These are phyloP conservation scores for Apodemus sylvaticus DNA, from an alignment of 2,113 vertebrate species.

Conservation along the genomic window DNA sequence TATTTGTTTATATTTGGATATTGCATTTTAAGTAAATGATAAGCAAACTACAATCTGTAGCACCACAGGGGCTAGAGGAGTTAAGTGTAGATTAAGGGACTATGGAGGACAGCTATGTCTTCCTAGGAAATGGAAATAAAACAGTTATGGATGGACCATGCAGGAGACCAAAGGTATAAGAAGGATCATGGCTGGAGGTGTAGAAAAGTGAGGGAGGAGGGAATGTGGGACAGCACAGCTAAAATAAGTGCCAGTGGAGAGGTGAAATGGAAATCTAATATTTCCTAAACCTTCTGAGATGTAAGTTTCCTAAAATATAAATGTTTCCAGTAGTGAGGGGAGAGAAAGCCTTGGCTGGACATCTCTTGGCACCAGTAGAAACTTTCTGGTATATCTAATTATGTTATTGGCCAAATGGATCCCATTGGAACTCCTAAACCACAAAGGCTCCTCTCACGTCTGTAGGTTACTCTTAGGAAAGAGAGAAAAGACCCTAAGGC, in stretches of 20 bases:
- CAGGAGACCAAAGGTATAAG: background rate
- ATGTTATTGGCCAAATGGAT: background rate
- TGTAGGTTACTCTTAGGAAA: too few relatives aligned
- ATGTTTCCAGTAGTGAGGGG: background rate
- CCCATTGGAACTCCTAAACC: background rate
- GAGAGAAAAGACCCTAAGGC: fast-evolving
- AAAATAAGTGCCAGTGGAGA: background rate
- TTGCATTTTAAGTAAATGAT: background rate
- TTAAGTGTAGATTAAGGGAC: background rate
- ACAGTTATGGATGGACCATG: background rate
- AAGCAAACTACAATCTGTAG: background rate
- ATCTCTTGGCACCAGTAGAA: background rate
- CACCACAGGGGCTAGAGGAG: too few relatives aligned
- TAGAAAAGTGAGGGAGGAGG: background rate
- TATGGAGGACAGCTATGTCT: background rate
- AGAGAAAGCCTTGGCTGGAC: background rate
- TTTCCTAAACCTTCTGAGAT: background rate
- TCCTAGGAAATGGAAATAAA: background rate
- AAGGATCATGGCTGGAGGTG: background rate
- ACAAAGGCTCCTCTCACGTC: background rate
- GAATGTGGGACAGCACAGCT: background rate
- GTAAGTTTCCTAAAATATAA: background rate
- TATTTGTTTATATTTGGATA: background rate
- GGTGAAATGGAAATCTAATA: background rate
- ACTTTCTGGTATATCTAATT: background rate